Percentiles rank a stretch among this genome's conserved stretches.
phyloP scores from a whole-genome alignment of 2,113 vertebrate genomes.

The Istiophorus platypterus region DNA sequence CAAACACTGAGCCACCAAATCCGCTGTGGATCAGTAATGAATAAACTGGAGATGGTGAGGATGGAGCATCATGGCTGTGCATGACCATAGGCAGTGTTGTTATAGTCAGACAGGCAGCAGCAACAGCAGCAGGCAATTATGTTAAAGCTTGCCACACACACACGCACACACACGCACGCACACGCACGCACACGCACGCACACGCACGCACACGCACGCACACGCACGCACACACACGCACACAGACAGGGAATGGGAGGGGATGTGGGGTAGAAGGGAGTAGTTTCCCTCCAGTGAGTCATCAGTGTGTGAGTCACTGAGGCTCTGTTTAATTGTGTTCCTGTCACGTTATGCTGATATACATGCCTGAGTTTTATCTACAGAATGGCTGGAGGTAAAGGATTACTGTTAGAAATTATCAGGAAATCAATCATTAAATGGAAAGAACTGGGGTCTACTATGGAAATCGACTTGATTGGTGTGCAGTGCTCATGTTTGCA shows the following conservation, averaged over 20 bases:
- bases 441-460: not conserved
- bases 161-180: constrained; percentile 27
- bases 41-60: constrained; percentile 31
- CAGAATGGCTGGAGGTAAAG: constrained; percentile 45
- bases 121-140: constrained; percentile 76
- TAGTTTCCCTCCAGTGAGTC: constrained; percentile 83
- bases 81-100: constrained; percentile 71
- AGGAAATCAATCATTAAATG: constrained; percentile 29
- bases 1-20: constrained; percentile 25
- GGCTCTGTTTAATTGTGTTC: constrained; percentile 82
- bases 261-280: constrained; percentile 74
- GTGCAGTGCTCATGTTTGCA: not conserved
- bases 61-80: constrained; percentile 43
- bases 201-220: constrained; percentile 27
- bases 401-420: not conserved
- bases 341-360: constrained; percentile 82
- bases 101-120: constrained; percentile 69
- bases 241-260: constrained; percentile 18
- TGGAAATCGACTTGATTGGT: not conserved
- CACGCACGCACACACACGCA: constrained; percentile 7
- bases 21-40: not conserved
- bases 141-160: constrained; percentile 65
- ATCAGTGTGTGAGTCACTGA: constrained; percentile 84
- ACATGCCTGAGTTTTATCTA: constrained; percentile 64
- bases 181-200: constrained; percentile 30